Base-by-base conservation (phyloP, 2,888 invertebrate species). In the Ptilodon capucinus region DNA sequence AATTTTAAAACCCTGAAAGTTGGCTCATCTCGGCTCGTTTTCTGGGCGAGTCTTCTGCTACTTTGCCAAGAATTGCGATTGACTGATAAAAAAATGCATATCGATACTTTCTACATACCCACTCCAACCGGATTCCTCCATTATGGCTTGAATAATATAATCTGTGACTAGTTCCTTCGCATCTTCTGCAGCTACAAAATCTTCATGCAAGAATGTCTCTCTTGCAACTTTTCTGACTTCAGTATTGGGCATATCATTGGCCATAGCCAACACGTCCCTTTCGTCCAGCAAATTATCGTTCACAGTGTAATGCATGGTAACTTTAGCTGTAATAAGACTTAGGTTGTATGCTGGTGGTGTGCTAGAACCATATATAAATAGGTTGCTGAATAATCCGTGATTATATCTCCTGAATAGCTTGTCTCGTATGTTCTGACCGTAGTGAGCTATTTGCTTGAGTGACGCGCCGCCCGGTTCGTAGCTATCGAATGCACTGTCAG, bases 361-460 rank as follows among this genome's bases (percentile, higher is more conserved):
- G 0, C 45, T 25, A 0, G 60, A 50, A 2, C 79, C 79, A 44
- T 88, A 88, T 0, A 46, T 40, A 3, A 44, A 14, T 1, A 69
- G 4, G 45, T 87, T 88, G n/a, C 28, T 50, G 5, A 58, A 4
- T 0, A 45, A 0, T 4, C 81, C 82, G 40, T 69, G 77, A 36
- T 81, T 63, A 75, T 78, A 88, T 19, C 81, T 62, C 8, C 79
- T 67, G 64, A 88, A 88, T 1, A 49, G 32, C 52, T 64, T 71
- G 48, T 79, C 80, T 40, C 79, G 68, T 11, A 88, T 73, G 48
- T 84, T 86, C 59, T 88, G 88, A 0, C 86, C 86, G 46, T 69
- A 88, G 53, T 86, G 86, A 0, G 79, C 86, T 0, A 81, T 28
- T 67, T 86, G 86, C 46, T 86, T 87, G 0, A 84, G 17, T 0